Percentiles rank a stretch among this genome's conserved stretches.
phyloP scores from a whole-genome alignment of 2,888 invertebrate genomes.

The Embidobia sp. region DNA sequence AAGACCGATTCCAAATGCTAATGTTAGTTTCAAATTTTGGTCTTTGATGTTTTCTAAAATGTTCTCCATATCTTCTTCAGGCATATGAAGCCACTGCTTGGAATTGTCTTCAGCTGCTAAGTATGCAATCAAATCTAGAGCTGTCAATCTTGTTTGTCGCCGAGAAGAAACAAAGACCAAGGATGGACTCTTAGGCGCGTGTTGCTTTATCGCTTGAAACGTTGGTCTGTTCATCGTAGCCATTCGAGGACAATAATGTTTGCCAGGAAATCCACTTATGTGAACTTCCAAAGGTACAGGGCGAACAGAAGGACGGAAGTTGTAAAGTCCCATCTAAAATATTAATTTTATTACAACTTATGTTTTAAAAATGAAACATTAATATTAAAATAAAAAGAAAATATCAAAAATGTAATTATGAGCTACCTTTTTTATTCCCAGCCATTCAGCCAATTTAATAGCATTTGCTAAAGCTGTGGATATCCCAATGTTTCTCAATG shows the following conservation, averaged over 20 bases:
- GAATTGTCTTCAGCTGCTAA: conserved; percentile 95
- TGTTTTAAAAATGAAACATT: not conserved
- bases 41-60: conserved; percentile 88
- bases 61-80: conserved; percentile 92
- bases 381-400: not conserved
- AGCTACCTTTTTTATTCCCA: conserved; percentile 90
- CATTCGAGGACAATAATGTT: conserved; percentile 99
- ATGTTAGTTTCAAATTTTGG: conserved; percentile 93
- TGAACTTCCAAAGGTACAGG: conserved; percentile 98
- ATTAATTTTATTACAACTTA: conserved; percentile 5
- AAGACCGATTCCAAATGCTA: conserved; percentile 98
- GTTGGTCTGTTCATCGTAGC: conserved; percentile 99
- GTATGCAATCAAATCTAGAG: conserved; percentile 95
- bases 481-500: conserved; percentile 94
- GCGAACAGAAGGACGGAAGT: conserved; percentile 98
- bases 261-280: conserved; percentile 97
- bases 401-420: conserved; percentile 51
- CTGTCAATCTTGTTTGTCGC: conserved; percentile 97
- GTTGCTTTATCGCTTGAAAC: conserved; percentile 96
- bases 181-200: conserved; percentile 95
- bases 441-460: conserved; percentile 97
- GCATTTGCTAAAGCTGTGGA: conserved; percentile 99
- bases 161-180: conserved; percentile 98
- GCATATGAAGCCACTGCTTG: conserved; percentile 96
- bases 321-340: conserved; percentile 91